These are phyloP conservation scores for Drosophila nikananu DNA, from an alignment of 1,140 invertebrate genomes.

Conservation along the genomic window DNA sequence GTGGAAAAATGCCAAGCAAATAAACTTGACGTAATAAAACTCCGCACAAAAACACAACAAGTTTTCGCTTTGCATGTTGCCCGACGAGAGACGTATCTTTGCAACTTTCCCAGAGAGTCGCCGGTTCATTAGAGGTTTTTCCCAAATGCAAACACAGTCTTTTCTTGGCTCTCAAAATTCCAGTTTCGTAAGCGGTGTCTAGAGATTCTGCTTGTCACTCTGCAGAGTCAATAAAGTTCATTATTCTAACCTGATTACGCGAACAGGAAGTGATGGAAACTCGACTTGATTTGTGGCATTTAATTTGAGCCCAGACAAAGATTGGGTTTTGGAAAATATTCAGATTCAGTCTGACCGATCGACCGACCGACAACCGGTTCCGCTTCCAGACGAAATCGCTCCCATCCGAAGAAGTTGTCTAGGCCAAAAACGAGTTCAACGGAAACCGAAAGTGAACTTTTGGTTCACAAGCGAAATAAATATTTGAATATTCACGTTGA, in stretches of 20 bases:
- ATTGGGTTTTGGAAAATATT: constrained; percentile 38
- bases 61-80: constrained; percentile 54
- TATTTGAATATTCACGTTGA: constrained; percentile 51
- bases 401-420: constrained; percentile 38
- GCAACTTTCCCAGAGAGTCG: constrained; percentile 54
- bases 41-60: constrained; percentile 40
- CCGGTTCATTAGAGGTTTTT: constrained; percentile 37
- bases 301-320: constrained; percentile 40
- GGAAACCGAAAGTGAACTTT: constrained; percentile 66
- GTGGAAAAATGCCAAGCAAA: constrained; percentile 71
- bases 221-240: constrained; percentile 24
- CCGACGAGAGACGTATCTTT: constrained; percentile 6
- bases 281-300: constrained; percentile 62
- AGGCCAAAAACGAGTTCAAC: constrained; percentile 42
- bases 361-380: constrained; percentile 46
- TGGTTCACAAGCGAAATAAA: constrained; percentile 12
- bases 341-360: constrained; percentile 7
- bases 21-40: constrained; percentile 75
- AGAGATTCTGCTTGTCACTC: constrained; percentile 9
- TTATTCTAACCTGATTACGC: constrained; percentile 28
- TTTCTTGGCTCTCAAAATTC: constrained; percentile 30
- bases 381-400: constrained; percentile 57
- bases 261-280: constrained; percentile 51
- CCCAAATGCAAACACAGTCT: background rate
- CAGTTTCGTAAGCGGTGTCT: constrained; percentile 41